Evolutionary conservation across 2,888 invertebrate species (phyloP), one percentile per base, ranked within the genome.

Genomic region (Pomacea canaliculata): DNA sequence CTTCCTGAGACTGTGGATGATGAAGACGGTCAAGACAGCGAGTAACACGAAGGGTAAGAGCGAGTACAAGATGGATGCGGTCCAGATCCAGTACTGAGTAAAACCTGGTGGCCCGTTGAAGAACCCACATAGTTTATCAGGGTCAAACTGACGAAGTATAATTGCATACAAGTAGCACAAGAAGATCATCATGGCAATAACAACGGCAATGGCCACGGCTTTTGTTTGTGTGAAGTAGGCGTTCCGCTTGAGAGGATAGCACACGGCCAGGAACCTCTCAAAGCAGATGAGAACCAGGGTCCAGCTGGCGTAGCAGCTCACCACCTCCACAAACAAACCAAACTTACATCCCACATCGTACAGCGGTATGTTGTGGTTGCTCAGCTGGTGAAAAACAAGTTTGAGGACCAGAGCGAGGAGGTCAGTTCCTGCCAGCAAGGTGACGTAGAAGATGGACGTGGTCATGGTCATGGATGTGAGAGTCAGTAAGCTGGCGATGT

Each of bases 261-360:
- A 83, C 10, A 88, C 85, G 10, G 87, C 85, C 48, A 77, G 73
- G 70, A 77, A 80, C 19, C 80, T 51, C 70, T 80, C 78, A 3
- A 75, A 73, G 48, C 77, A 77, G 65, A 80, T 78, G 62, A 78
- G 67, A 0, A 76, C 80, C 19, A 80, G 76, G 10, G 78, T 62
- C 80, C 80, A 80, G 70, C 77, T 78, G 51, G 76, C 71, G 37
- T 75, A 71, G 59, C 70, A 68, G 46, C 72, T 59, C 18, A 77
- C 59, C 48, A 78, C 77, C 19, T 68, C 37, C 13, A 67, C 59
- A 4, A 77, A 27, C 48, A 79, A 74, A 23, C 9, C 19, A 56
- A 56, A 27, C 51, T 69, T 72, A 65, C 76, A 76, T n/a, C 79
- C 76, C 49, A 74, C 72, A 18, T 51, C 27, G 4, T 74, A 69